Percentiles rank a stretch among this genome's conserved stretches.
Conservation (phyloP, 2,797 vertebrate species). For the Aplochiton taeniatus region DNA sequence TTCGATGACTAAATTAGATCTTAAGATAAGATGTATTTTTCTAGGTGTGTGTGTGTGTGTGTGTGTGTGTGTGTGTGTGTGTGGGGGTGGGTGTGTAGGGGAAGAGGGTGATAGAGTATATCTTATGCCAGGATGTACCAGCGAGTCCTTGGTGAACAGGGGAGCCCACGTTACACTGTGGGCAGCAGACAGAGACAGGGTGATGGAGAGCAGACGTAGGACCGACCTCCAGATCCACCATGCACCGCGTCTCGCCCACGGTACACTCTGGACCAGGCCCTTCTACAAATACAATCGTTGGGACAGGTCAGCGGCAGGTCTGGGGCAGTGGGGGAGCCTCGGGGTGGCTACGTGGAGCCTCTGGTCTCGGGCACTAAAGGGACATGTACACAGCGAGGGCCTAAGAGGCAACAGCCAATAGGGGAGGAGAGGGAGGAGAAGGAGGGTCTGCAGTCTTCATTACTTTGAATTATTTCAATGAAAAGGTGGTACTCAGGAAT, state of each 20-base stretch:
- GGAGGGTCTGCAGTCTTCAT: background rate
- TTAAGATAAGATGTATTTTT: too few species aligned
- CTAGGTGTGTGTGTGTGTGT: background rate
- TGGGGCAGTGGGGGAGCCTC: constrained; percentile 14
- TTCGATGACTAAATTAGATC: too few species aligned
- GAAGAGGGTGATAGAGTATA: constrained; percentile 6
- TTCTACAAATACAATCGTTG: constrained; percentile 55
- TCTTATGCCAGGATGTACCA: constrained; percentile 52
- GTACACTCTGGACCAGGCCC: constrained; percentile 41
- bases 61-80: constrained; percentile 5
- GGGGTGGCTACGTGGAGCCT: too few species aligned
- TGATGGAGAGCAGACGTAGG: constrained; percentile 64
- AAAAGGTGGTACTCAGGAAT: too few species aligned
- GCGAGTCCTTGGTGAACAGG: constrained; percentile 26
- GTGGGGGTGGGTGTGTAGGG: background rate
- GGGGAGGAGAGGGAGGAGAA: constrained; percentile 19
- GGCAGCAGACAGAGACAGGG: constrained; percentile 58
- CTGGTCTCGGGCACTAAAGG: too few species aligned
- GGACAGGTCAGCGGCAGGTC: constrained; percentile 40
- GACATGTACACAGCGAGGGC: too few species aligned
- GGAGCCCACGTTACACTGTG: constrained; percentile 64
- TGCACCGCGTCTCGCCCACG: constrained; percentile 36
- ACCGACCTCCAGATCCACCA: constrained; percentile 68
- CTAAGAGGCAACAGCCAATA: too few species aligned
- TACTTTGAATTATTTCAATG: too few species aligned